A percentile compares a stretch with the other conserved stretches of the same genome.
These are phyloP conservation scores for Falco punctatus DNA, from an alignment of 2,113 vertebrate species.

Conservation along the genomic window DNA sequence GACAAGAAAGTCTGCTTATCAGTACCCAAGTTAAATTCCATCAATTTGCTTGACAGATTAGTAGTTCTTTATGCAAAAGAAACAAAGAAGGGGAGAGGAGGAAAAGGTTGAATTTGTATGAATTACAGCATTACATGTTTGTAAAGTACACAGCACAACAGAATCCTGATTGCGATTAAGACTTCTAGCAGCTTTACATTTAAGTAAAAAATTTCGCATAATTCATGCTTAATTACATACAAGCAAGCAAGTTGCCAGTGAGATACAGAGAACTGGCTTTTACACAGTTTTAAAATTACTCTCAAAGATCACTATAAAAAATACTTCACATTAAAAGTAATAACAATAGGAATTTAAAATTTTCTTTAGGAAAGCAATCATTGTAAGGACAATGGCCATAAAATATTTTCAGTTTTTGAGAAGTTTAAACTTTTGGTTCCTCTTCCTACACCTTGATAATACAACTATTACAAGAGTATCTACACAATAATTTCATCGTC, in stretches of 20 bases:
- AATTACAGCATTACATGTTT: slow-evolving; percentile 29
- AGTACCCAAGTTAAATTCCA: slow-evolving; percentile 98
- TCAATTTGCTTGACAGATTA: slow-evolving; percentile 90
- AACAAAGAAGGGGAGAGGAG: slow-evolving; percentile 57
- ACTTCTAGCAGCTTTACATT: not conserved
- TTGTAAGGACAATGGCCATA: not conserved
- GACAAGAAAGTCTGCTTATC: slow-evolving; percentile 99
- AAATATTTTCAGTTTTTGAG: not conserved
- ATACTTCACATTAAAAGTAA: not conserved
- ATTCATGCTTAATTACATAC: slow-evolving; percentile 36
- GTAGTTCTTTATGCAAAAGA: slow-evolving; percentile 86
- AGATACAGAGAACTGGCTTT: not conserved
- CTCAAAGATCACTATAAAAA: not conserved
- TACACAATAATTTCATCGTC: not conserved
- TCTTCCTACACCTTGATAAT: not conserved
- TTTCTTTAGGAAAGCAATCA: not conserved
- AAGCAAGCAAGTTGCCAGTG: not conserved
- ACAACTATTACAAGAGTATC: not conserved
- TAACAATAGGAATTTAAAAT: not conserved
- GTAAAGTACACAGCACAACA: slow-evolving; percentile 24
- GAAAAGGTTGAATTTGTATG: slow-evolving; percentile 40
- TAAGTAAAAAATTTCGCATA: not conserved
- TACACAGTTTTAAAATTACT: not conserved
- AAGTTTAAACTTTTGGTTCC: not conserved
- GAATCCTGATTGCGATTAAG: not conserved